Base-by-base conservation (phyloP, 2,113 vertebrate species). In the Pyxicephalus adspersus region DNA sequence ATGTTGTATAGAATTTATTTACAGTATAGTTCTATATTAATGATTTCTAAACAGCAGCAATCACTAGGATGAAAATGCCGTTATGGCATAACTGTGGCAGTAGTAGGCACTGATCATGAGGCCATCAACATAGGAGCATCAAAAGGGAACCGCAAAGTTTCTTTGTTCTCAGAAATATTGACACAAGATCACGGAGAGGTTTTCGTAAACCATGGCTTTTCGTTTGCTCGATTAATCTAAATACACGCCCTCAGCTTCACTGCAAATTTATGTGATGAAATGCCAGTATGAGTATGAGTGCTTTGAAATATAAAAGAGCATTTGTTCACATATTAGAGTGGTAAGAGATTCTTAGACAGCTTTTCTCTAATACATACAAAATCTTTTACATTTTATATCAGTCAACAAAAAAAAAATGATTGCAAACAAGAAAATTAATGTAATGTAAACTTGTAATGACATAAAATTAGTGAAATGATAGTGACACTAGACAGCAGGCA, bases 91-190 rank as follows among this genome's bases (percentile, higher is more conserved):
- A 13, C 2, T 45, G 38, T 11, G 38, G 38, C 38, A 45, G 66
- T 18, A 51, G n/a, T 23, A 7, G 23, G n/a, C 34, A 25, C 38
- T 8, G 22, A 51, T 5, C 66, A 68, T 19, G 16, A 70, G 26
- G 11, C 22, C n/a, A n/a, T n/a, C n/a, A n/a, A n/a, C n/a, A n/a
- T 9, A 18, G 28, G 7, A 4, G 3, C 45, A 52, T 70, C 67
- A 70, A 52, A 45, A 70, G 50, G 22, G 23, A 26, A 50, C 67
- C 22, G 45, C 9, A 13, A 28, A 45, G 28, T 22, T 17, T 11
- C 45, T 52, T 70, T 70, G 23, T 52, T 70, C 45, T 54, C 52
- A 18, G 45, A 18, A 70, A 45, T 67, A 50, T 22, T 26, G 67
- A 70, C 45, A 70, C 52, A 70, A 26, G 23, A 68, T 6, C 50